phyloP scores from a whole-genome alignment of 1,140 invertebrate species.

The Drosophila fuyamai region DNA sequence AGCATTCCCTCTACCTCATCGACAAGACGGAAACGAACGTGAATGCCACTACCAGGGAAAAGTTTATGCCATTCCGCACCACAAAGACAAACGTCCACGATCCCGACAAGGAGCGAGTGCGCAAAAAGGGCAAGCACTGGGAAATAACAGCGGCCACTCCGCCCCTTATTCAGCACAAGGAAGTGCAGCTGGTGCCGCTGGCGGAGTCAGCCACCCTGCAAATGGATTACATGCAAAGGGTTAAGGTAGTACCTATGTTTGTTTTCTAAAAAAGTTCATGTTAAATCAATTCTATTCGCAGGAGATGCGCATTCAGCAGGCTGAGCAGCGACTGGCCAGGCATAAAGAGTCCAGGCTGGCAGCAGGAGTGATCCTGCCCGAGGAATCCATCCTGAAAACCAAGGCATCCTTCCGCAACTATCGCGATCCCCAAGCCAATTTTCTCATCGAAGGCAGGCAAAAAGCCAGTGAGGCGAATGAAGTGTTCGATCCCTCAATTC shows the following conservation, averaged over 20 bases:
- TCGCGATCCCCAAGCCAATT: slow-evolving; percentile 49
- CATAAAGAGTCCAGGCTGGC: slow-evolving; percentile 6
- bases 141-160: slow-evolving; percentile 90
- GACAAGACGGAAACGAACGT: slow-evolving; percentile 86
- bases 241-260: slow-evolving; percentile 48
- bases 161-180: slow-evolving; percentile 84
- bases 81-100: slow-evolving; percentile 88
- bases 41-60: slow-evolving; percentile 71
- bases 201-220: slow-evolving; percentile 77
- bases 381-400: slow-evolving; percentile 50
- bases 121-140: slow-evolving; percentile 87
- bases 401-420: slow-evolving; percentile 69
- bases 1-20: slow-evolving; percentile 87
- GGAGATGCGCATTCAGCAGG: slow-evolving; percentile 73
- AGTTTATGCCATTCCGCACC: slow-evolving; percentile 89
- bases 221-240: slow-evolving; percentile 59
- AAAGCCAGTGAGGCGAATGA: slow-evolving; percentile 58
- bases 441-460: slow-evolving; percentile 70
- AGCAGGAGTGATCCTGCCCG: slow-evolving; percentile 41
- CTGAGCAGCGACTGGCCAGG: slow-evolving; percentile 68
- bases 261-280: not conserved
- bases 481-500: slow-evolving; percentile 65
- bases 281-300: slow-evolving; percentile 2
- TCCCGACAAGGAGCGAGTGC: slow-evolving; percentile 87
- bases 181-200: slow-evolving; percentile 68